Percentiles rank a stretch among this genome's conserved stretches.
Conservation (phyloP, 1,140 invertebrate species). For the roundworm (Caenorhabditis elegans) region DNA sequence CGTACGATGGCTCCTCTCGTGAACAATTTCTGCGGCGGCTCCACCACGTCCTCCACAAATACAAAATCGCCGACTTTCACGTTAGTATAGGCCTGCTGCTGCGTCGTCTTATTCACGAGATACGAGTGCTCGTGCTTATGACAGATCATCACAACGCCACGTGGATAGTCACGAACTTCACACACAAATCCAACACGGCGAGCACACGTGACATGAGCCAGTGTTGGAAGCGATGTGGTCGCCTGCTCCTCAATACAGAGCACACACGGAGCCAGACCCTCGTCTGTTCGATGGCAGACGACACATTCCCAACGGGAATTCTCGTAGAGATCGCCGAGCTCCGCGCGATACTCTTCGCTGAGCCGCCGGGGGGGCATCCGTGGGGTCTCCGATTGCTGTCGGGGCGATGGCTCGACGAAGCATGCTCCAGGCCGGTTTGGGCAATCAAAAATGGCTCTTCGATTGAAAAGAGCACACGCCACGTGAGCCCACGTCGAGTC, state of each 20-base stretch:
- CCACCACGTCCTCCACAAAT: neutral
- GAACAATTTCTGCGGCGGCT: neutral
- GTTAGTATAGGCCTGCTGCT: neutral
- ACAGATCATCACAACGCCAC: constrained; percentile 22
- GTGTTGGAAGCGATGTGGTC: neutral
- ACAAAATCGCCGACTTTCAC: neutral
- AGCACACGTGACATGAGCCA: constrained; percentile 45
- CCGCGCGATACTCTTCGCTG: neutral
- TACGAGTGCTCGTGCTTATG: constrained; percentile 23
- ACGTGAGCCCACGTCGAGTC: constrained; percentile 51
- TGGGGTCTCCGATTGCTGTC: neutral
- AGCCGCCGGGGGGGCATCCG: neutral
- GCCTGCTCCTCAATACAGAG: neutral
- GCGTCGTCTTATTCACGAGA: too few species aligned
- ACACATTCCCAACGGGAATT: neutral
- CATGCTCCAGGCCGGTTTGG: neutral
- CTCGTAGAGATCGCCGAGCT: neutral
- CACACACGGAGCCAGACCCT: constrained; percentile 35
- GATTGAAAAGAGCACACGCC: constrained; percentile 51
- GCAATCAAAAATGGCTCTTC: constrained; percentile 20
- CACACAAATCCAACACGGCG: constrained; percentile 26
- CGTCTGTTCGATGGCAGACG: neutral
- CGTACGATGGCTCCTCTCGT: neutral
- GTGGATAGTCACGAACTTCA: constrained; percentile 39
- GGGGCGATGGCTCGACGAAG: neutral